Evolutionary conservation across 2,113 vertebrate species (phyloP), one percentile per base, ranked within the genome.

Genomic region (Neodontobutis hainanensis): DNA sequence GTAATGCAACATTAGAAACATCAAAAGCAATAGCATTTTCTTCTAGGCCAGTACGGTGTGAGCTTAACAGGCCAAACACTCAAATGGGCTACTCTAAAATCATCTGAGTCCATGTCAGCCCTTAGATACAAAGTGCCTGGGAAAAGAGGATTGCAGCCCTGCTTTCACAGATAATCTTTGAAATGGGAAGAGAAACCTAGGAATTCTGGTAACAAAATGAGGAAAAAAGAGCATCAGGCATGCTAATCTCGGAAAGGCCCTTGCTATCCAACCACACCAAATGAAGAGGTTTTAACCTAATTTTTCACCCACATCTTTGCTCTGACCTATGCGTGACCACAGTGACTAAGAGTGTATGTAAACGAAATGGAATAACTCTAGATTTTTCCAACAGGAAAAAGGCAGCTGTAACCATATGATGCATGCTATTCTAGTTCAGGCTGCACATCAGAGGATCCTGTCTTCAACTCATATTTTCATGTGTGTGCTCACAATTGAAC

Each of bases 201-300:
- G 81, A 91, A 84, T 77, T 79, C 79, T 83, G 84, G 85, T 87
- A 73, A 68, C 72, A 82, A 79, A 87, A 83, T 85, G 82, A 77
- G 69, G 51, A 27, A 71, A 66, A 77, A 73, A 72, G 84, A 78
- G 79, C 84, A 88, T 85, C 81, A 82, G 77, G 68, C 69, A 70
- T 34, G 86, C 77, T 90, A 80, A 90, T 86, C 87, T 90, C 79
- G 73, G 75, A 84, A 70, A 83, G 84, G 77, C 73, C 84, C 77
- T 73, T 61, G 66, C 87, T 68, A 62, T 65, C 78, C 83, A 88
- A 75, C 77, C 82, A 52, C 83, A 82, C 88, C 86, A 86, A 87
- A 86, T 88, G 85, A 89, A 87, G 85, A 88, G 87, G 87, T 86
- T 88, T 87, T 89, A 90, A 90, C 88, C 88, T 83, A 74, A 85